These are phyloP conservation scores for Drosophila multiciliata DNA, from an alignment of 2,888 invertebrate species.

Conservation along the genomic window DNA sequence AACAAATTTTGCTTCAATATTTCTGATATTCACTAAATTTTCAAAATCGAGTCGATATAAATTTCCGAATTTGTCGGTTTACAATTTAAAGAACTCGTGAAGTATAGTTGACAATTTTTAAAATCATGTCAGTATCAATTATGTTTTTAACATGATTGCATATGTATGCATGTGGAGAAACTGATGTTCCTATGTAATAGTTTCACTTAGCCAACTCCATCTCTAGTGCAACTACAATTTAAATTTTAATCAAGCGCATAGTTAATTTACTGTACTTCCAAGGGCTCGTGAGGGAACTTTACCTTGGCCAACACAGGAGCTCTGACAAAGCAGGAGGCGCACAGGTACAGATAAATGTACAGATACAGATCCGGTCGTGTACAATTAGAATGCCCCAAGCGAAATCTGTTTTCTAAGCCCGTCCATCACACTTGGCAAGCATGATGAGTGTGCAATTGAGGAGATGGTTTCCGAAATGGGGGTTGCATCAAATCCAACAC, in stretches of 20 bases:
- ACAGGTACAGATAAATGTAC: slow-evolving; percentile 1
- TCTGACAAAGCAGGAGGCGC: neutral
- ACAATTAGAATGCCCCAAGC: slow-evolving; percentile 35
- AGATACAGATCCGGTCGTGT: slow-evolving; percentile 22
- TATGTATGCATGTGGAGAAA: neutral
- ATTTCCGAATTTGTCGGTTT: neutral
- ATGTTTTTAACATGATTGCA: neutral
- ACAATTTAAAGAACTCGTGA: neutral
- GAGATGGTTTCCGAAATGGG: neutral
- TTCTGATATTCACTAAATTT: neutral
- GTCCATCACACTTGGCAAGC: slow-evolving; percentile 9
- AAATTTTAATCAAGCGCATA: slow-evolving; percentile 28
- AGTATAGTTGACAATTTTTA: neutral
- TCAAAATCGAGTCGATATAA: neutral
- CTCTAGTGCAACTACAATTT: neutral
- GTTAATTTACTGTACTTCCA: slow-evolving; percentile 19
- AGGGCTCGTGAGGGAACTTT: slow-evolving; percentile 5
- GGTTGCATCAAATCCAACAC: slow-evolving; percentile 10
- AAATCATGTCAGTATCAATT: neutral
- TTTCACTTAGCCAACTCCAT: neutral
- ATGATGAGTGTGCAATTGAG: neutral
- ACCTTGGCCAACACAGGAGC: neutral
- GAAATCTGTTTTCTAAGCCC: slow-evolving; percentile 27
- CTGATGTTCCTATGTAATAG: neutral
- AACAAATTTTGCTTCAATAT: neutral